Evolutionary conservation across 2,113 vertebrate genomes (phyloP).

Genomic region (Parotia lawesii): DNA sequence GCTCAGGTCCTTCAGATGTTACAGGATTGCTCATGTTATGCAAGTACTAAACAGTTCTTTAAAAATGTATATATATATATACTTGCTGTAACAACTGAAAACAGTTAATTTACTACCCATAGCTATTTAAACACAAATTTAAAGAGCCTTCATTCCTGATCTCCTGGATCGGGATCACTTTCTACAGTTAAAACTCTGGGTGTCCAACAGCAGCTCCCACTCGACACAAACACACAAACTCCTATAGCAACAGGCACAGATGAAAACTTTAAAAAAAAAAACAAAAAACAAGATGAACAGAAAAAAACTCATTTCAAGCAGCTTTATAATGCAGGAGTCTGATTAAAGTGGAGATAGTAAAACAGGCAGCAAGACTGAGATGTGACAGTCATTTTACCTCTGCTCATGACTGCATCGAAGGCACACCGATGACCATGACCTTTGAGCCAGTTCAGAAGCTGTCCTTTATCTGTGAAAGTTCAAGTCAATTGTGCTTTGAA

Average conservation of each 20-base stretch:
- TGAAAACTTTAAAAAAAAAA: background rate
- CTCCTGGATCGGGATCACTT: background rate
- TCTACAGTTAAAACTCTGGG: background rate
- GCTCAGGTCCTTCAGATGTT: background rate
- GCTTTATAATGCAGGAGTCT: slow-evolving; percentile 52
- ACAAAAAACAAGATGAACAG: background rate
- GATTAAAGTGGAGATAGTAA: slow-evolving; percentile 26
- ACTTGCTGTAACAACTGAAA: slow-evolving; percentile 1
- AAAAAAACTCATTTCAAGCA: slow-evolving; percentile 18
- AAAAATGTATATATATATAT: background rate
- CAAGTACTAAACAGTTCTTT: background rate
- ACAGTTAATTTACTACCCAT: background rate
- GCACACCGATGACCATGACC: slow-evolving; percentile 33
- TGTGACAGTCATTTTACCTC: slow-evolving; percentile 53
- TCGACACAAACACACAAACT: background rate
- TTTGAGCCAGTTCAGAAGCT: slow-evolving; percentile 46
- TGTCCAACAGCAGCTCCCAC: slow-evolving; percentile 11
- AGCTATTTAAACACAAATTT: background rate
- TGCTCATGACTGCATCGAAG: slow-evolving; percentile 41
- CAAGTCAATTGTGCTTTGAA: slow-evolving; percentile 60
- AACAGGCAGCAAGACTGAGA: slow-evolving; percentile 49
- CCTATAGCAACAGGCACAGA: slow-evolving; percentile 47
- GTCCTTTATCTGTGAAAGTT: slow-evolving; percentile 52
- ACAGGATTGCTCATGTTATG: background rate
- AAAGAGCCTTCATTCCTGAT: background rate